A percentile compares a stretch with the other conserved stretches of the same genome.
These are phyloP conservation scores for Bettongia penicillata DNA, from an alignment of 2,113 vertebrate species.

Conservation along the genomic window DNA sequence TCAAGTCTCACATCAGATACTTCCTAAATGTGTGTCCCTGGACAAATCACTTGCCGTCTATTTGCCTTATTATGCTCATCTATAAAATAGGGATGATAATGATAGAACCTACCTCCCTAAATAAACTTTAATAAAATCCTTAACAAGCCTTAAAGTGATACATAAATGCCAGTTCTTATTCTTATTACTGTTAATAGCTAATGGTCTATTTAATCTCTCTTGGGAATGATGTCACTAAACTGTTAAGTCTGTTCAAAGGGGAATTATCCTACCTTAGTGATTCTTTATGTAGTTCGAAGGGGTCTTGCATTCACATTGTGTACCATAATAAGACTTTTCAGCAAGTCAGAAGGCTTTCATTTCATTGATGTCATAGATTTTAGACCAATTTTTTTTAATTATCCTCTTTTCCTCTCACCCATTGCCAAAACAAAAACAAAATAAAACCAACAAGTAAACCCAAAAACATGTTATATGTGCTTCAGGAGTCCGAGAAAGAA, in stretches of 20 bases:
- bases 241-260: background rate
- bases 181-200: background rate
- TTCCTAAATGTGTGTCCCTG: background rate
- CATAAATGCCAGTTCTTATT: background rate
- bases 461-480: background rate
- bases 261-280: background rate
- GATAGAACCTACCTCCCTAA: background rate
- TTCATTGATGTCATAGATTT: background rate
- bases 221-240: conserved; percentile 36
- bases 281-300: background rate
- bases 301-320: background rate
- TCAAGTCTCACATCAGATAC: background rate
- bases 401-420: background rate
- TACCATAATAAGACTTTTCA: background rate
- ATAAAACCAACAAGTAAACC: background rate
- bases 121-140: background rate
- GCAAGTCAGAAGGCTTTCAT: background rate
- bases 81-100: background rate
- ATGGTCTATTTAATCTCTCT: background rate
- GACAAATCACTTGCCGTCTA: background rate
- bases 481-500: conserved; percentile 11
- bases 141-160: background rate
- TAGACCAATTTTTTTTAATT: background rate
- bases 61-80: background rate
- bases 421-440: background rate